These are phyloP conservation scores for Vidua macroura DNA, from an alignment of 2,113 vertebrate species.

Conservation along the genomic window DNA sequence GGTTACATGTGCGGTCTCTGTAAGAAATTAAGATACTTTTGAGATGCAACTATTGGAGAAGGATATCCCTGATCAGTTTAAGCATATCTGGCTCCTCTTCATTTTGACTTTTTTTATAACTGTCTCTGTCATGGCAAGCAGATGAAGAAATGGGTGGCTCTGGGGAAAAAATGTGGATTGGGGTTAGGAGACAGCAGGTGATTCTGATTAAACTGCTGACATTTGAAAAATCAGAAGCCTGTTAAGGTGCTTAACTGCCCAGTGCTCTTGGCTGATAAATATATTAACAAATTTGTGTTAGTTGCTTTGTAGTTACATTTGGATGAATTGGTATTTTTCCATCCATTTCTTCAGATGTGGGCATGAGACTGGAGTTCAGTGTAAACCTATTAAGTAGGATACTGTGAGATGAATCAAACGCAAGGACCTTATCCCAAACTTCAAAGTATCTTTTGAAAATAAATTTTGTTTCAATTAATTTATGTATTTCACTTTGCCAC, in stretches of 20 bases:
- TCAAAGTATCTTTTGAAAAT: neutral
- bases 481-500: neutral
- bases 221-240: constrained; percentile 8
- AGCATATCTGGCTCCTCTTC: neutral
- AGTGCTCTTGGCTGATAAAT: neutral
- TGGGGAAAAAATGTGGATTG: neutral
- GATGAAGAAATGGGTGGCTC: neutral
- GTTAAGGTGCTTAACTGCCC: neutral
- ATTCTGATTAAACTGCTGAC: constrained; percentile 7
- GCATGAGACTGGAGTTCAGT: neutral
- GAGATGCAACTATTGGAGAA: neutral
- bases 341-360: neutral
- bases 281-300: neutral
- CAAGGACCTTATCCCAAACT: neutral
- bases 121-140: neutral
- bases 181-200: neutral
- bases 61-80: neutral
- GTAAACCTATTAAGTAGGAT: neutral
- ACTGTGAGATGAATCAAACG: neutral
- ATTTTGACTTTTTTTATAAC: neutral
- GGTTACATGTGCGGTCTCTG: neutral
- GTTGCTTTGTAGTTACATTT: neutral
- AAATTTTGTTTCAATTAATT: neutral
- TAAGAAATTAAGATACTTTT: neutral
- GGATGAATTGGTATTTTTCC: neutral